Conservation (phyloP, 1,140 invertebrate genomes). For the Drosophila orosa region DNA sequence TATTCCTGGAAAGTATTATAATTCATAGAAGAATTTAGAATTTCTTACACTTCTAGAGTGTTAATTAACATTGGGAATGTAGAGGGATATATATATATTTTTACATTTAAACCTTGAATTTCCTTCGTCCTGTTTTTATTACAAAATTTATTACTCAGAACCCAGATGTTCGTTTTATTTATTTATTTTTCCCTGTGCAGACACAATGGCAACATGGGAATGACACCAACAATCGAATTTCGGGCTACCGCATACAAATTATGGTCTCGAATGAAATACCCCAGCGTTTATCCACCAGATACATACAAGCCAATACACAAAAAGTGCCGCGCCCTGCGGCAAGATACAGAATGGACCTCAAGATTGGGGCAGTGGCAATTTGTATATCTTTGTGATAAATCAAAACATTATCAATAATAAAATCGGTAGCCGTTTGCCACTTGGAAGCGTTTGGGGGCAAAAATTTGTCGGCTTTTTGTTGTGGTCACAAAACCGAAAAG, state of each 20-base stretch:
- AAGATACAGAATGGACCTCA: slow-evolving; percentile 37
- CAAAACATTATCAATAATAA: slow-evolving; percentile 82
- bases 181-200: slow-evolving; percentile 9
- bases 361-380: slow-evolving; percentile 59
- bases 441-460: slow-evolving; percentile 60
- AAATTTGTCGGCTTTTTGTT: slow-evolving; percentile 70
- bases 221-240: slow-evolving; percentile 53
- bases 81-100: background rate
- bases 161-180: no score
- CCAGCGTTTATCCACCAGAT: slow-evolving; percentile 41
- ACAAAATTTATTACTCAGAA: background rate
- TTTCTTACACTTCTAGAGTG: no score
- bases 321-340: slow-evolving; percentile 60
- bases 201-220: slow-evolving; percentile 40
- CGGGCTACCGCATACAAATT: slow-evolving; percentile 60
- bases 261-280: slow-evolving; percentile 36
- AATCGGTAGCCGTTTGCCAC: slow-evolving; percentile 82
- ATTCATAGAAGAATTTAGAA: background rate
- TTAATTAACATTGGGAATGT: no score
- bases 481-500: slow-evolving; percentile 55
- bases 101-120: background rate
- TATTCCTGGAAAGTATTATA: background rate
- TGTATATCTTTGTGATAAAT: slow-evolving; percentile 81
- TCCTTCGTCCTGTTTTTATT: background rate
- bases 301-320: slow-evolving; percentile 9